Evolutionary conservation across 2,888 invertebrate species (phyloP).

Genomic region (Clanis bilineata): DNA sequence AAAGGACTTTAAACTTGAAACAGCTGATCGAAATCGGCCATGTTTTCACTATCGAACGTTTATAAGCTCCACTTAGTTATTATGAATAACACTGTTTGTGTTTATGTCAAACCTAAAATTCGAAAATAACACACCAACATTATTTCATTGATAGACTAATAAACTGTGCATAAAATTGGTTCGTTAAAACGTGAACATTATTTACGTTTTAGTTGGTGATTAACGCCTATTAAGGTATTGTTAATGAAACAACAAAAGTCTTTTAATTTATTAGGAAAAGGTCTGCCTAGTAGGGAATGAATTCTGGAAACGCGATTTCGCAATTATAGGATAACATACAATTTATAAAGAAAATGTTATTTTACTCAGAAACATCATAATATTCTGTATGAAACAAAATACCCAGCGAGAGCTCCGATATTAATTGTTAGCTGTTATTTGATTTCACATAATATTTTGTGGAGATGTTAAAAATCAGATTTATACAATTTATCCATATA

Average conservation of each 20-base stretch:
- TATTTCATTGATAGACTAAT: neutral
- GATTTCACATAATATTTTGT: no score
- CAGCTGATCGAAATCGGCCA: no score
- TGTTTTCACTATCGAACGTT: no score
- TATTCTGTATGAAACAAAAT: neutral
- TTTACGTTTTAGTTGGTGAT: constrained; percentile 11
- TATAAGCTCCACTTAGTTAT: no score
- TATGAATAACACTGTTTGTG: no score
- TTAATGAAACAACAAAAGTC: constrained; percentile 15
- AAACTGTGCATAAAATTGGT: constrained; percentile 1
- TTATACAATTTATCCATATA: no score
- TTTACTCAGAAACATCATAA: neutral
- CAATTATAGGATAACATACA: neutral
- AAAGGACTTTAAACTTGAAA: no score
- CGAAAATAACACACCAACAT: neutral
- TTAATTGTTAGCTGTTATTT: no score
- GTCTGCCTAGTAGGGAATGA: neutral
- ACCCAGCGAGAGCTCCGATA: no score
- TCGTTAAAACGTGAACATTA: constrained; percentile 10
- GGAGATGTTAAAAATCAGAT: no score
- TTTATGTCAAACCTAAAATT: neutral
- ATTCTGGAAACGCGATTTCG: constrained; percentile 8
- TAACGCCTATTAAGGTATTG: constrained; percentile 13
- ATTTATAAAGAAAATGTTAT: neutral
- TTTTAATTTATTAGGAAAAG: constrained; percentile 13